These are phyloP conservation scores for Rhagoletis zephyria DNA, from an alignment of 1,140 invertebrate genomes.

Conservation along the genomic window DNA sequence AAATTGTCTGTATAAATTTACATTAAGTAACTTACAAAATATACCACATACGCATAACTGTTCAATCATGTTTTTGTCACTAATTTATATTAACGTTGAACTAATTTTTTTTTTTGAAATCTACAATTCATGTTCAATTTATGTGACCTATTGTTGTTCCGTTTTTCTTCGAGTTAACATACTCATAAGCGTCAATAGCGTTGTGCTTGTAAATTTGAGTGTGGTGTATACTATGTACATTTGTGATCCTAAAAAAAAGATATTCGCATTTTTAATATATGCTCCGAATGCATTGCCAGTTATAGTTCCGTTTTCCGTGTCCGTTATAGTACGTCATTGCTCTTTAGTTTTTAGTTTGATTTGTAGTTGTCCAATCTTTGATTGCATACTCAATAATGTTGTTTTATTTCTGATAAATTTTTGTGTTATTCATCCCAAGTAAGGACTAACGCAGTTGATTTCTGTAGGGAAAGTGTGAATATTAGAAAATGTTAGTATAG, in stretches of 20 bases:
- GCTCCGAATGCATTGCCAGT: not conserved
- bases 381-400: not conserved
- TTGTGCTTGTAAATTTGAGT: not conserved
- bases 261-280: not conserved
- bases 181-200: not conserved
- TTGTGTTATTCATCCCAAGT: constrained; percentile 22
- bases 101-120: not conserved
- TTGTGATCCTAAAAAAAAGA: not conserved
- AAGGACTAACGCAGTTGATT: constrained; percentile 68
- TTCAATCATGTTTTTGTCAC: not conserved
- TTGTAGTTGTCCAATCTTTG: not conserved
- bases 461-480: constrained; percentile 57
- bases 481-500: constrained; percentile 15
- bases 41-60: not conserved
- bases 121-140: no score
- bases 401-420: not conserved
- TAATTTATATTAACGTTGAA: not conserved
- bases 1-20: constrained; percentile 36
- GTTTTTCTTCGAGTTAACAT: not conserved
- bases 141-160: not conserved
- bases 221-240: not conserved
- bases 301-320: not conserved
- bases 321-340: not conserved
- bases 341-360: not conserved
- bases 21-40: constrained; percentile 19